Evolutionary conservation across 1,140 invertebrate genomes (phyloP), one percentile per base, ranked within the genome.

Genomic region (Trachymyrmex septentrionalis): DNA sequence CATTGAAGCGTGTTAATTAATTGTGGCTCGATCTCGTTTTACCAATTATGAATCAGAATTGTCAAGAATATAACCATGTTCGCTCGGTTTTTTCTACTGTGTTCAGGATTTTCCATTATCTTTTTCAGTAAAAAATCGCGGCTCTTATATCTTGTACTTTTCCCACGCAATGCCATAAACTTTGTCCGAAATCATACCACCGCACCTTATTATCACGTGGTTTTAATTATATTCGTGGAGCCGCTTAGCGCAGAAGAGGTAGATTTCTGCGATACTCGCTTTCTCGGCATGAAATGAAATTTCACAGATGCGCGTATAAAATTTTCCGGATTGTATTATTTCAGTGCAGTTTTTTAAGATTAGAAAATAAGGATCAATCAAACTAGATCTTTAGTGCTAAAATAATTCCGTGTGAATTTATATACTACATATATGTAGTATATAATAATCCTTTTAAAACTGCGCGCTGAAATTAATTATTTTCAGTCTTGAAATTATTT

Each of bases 161-260:
- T 44, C 69, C 27, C 55, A 44, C 67, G 55, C 67, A n/a, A 61
- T 48, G 67, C 38, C 14, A 38, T 27, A 12, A 75, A 84, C 55
- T 73, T 72, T 59, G 21, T 55, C 14, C 38, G 27, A 84, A 84
- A 84, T 75, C 69, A 57, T 48, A 61, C n/a, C 44, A 61, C 27
- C 10, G 44, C 38, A 14, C 69, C 80, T 75, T 73, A 84, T 84
- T 84, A 84, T 61, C 38, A 69, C 80, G 55, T 44, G n/a, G 80
- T 84, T 84, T 84, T 84, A 84, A 84, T 84, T 84, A 84, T 48
- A 84, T 84, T 84, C 69, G 55, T 44, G 27, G 69, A 63, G 55
- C 80, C 80, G 80, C 80, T 73, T 82, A 82, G 38, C 38, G 55
- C 14, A 21, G 30, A 44, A 44, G 69, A 50, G 55, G 57, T 75